Conservation (phyloP, 2,113 vertebrate species). For the Anoura caudifer region DNA sequence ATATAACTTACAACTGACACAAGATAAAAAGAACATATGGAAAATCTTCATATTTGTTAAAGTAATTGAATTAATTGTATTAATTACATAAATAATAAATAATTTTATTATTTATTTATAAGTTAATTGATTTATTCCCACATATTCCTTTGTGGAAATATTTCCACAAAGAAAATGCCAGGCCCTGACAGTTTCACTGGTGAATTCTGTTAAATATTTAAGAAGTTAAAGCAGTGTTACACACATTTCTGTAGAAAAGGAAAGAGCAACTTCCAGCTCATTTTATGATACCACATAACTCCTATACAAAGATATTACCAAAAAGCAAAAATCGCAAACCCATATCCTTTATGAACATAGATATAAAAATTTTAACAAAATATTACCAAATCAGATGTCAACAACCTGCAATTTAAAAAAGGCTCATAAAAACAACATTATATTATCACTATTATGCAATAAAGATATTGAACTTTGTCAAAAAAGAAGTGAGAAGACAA, state of each 20-base stretch:
- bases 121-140: too few relatives aligned
- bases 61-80: constrained; percentile 18
- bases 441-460: too few relatives aligned
- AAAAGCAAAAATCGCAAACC: not conserved
- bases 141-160: not conserved
- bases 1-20: not conserved
- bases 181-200: not conserved
- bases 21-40: not conserved
- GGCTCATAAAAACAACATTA: too few relatives aligned
- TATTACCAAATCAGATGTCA: too few relatives aligned
- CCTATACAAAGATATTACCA: not conserved
- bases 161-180: not conserved
- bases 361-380: not conserved
- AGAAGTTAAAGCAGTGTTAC: not conserved
- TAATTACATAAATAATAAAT: too few relatives aligned
- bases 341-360: not conserved
- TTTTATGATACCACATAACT: not conserved
- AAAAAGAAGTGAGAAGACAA: too few relatives aligned
- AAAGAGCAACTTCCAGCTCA: not conserved
- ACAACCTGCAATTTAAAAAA: too few relatives aligned
- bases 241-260: not conserved
- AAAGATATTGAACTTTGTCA: too few relatives aligned
- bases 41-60: not conserved
- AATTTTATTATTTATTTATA: too few relatives aligned
- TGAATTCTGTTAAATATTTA: not conserved